phyloP scores from a whole-genome alignment of 64 coral and sea anemone species.

The Stichodactyla mertensii region DNA sequence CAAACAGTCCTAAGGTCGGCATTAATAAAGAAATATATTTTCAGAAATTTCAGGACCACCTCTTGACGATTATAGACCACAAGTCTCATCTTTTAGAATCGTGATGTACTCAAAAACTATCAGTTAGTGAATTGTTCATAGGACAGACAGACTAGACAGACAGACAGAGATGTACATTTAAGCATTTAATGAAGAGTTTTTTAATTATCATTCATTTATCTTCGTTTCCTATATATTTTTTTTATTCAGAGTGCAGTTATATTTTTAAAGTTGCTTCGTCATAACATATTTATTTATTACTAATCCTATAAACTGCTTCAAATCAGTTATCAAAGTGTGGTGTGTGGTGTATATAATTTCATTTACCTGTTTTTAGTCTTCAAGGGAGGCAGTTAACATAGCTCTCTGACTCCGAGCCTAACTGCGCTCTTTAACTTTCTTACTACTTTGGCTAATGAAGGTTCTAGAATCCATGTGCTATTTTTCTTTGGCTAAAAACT shows the following conservation, averaged over 20 bases:
- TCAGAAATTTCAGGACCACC: slow-evolving; percentile 88
- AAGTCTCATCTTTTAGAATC: slow-evolving; percentile 62
- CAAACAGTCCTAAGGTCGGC: neutral
- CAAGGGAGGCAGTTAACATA: too few relatives aligned
- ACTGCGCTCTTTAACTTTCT: neutral
- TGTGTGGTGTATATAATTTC: too few relatives aligned
- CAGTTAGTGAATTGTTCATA: neutral
- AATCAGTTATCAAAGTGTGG: too few relatives aligned
- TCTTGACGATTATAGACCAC: slow-evolving; percentile 89
- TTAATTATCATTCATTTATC: too few relatives aligned
- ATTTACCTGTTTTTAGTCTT: too few relatives aligned
- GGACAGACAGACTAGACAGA: neutral
- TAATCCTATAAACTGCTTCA: too few relatives aligned
- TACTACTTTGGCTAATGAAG: neutral
- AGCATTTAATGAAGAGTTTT: too few relatives aligned
- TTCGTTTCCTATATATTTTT: too few relatives aligned
- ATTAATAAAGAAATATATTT: neutral
- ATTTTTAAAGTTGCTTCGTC: too few relatives aligned
- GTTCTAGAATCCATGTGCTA: neutral
- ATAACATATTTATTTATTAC: too few relatives aligned
- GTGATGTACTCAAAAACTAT: neutral
- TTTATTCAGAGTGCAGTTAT: too few relatives aligned
- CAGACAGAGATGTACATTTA: neutral
- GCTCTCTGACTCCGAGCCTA: too few relatives aligned
- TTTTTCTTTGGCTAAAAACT: neutral